A percentile compares a stretch with the other conserved stretches of the same genome.
phyloP scores from a whole-genome alignment of 2,113 vertebrate genomes.

The Rhizomys pruinosus region DNA sequence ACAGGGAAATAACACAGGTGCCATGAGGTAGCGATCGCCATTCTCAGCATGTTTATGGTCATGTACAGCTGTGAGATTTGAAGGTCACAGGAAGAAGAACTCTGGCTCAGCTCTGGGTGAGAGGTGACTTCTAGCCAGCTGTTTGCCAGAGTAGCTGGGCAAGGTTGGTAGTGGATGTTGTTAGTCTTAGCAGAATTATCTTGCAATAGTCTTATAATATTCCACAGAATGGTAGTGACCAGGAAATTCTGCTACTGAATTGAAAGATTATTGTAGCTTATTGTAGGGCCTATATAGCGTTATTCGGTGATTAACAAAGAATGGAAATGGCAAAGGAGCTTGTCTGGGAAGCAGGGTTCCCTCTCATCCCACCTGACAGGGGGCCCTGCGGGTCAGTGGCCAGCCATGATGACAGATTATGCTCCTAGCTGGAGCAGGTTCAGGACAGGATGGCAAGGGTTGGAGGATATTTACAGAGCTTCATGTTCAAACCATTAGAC shows the following conservation, averaged over 20 bases:
- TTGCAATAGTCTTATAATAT: not conserved
- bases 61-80: too few relatives aligned
- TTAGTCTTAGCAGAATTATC: constrained; percentile 38
- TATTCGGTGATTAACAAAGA: not conserved
- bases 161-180: not conserved
- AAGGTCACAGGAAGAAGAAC: not conserved
- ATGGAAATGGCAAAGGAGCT: not conserved
- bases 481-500: not conserved
- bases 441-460: not conserved
- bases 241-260: not conserved
- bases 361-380: not conserved
- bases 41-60: not conserved
- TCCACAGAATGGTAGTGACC: not conserved
- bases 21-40: not conserved
- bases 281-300: not conserved
- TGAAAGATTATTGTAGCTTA: too few relatives aligned
- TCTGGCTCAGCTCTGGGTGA: not conserved
- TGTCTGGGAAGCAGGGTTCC: not conserved
- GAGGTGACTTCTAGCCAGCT: not conserved
- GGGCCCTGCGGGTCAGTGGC: not conserved
- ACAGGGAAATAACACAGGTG: too few relatives aligned
- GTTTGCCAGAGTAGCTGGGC: not conserved
- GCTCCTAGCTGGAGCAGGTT: not conserved
- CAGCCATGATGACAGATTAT: too few relatives aligned
- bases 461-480: not conserved